Evolutionary conservation across 1,140 invertebrate species (phyloP), one percentile per base, ranked within the genome.

Genomic region (Hydropsyche tenuis): DNA sequence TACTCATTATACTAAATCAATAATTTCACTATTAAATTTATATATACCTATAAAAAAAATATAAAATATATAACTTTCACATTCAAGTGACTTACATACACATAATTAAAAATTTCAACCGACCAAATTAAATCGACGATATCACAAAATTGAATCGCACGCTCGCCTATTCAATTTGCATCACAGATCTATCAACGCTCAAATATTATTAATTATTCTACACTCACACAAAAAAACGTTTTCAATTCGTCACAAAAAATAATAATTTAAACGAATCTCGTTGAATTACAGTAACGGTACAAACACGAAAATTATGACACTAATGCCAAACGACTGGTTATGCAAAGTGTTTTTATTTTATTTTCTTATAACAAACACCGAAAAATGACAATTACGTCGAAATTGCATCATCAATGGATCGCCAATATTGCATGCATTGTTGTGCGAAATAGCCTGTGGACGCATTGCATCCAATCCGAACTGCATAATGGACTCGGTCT

Each of bases 221-320:
- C 30, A 37, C 43, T 9, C 43, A n/a, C n/a, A 51, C 3, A 51
- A 51, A 51, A 5, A 16, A 14, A 51, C 14, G 4, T 11, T 42
- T 27, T 30, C 60, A 5, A 42, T 42, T 22, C 5, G 2, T 53
- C 0, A 9, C n/a, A 53, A 18, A 53, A 18, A 53, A 53, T 53
- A 25, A 63, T 63, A 27, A 30, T 63, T 14, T 27, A 27, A 63
- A 11, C 20, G 60, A n/a, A 22, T 30, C 14, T 22, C 25, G 27
- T 63, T 63, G 60, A 63, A 63, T 63, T 16, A 63, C 60, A 30
- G 30, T 66, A 66, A 66, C 63, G 63, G 63, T 66, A 66, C 42
- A 42, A 43, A 6, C 18, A 12, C 27, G n/a, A 30, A 43, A 66
- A 46, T 46, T 66, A 30, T 66, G 63, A 66, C 63, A 37, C 30